Base-by-base conservation (phyloP, 2,888 invertebrate genomes). In the Azorinus chamasolen region DNA sequence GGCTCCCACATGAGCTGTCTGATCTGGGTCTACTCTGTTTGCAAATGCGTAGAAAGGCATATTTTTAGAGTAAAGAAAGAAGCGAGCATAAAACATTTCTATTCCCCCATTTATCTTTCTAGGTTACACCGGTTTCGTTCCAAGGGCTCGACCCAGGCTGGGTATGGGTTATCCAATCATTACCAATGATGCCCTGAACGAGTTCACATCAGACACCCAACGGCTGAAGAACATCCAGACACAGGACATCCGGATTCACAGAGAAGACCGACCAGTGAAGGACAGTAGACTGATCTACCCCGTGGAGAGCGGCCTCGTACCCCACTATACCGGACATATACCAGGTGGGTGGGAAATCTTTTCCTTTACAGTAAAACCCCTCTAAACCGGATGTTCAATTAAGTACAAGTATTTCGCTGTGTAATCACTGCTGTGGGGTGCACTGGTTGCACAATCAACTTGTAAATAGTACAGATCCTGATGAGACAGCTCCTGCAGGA, bases 81-180 rank as follows among this genome's bases (percentile, higher is more conserved):
- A 10, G 32, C 4, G 10, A 32, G 32, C 4, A 32, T 32, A 32
- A 32, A 4, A 32, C 32, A 32, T 32, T 32, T 32, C 32, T 10
- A 32, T 10, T 32, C 5, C 10, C 4, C 32, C 32, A 32, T 32
- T 32, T 32, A 10, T 57, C 22, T 27, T 22, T 68, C 10, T 73
- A 90, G 91, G 91, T 22, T 91, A 90, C 78, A 88, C 89, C 0
- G 91, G 91, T 6, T 90, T 90, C 59, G 90, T 91, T 10, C 91
- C 90, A 18, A 71, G 89, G 16, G 82, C 88, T 3, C 73, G 89
- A 45, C 85, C 85, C 22, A 71, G 86, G 25, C 79, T 90, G 1
- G 91, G 91, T 16, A 78, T 79, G 76, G 88, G 90, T n/a, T 91
- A 88, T 69, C 91, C 91, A n/a, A 83, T 86, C 50, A 87, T 89